These are phyloP conservation scores for Corticium candelabrum DNA, from an alignment of 37 sponge, comb jelly and placozoan genomes.

Conservation along the genomic window DNA sequence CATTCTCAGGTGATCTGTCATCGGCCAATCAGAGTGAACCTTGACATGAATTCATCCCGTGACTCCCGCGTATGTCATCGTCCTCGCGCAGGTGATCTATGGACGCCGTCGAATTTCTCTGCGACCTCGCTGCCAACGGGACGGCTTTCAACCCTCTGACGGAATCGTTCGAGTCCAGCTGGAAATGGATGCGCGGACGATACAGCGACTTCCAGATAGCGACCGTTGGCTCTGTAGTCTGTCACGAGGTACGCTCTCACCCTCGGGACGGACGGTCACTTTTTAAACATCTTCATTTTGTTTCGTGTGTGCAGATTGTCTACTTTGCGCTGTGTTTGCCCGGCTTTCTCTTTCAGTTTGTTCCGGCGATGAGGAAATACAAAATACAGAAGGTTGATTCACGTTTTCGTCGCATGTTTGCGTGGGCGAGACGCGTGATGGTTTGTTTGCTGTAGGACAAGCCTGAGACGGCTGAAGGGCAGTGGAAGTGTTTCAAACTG, in stretches of 20 bases:
- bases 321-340: constrained; percentile 79
- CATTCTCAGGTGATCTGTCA: neutral
- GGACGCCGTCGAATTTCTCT: no score
- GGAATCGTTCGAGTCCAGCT: constrained; percentile 28
- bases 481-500: constrained; percentile 76
- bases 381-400: constrained; percentile 58
- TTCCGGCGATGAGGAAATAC: constrained; percentile 62
- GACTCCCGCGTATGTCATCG: neutral
- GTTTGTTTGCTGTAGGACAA: constrained; percentile 37
- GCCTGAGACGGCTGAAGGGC: constrained; percentile 53
- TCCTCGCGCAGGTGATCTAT: neutral
- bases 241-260: constrained; percentile 53
- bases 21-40: neutral
- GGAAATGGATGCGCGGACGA: constrained; percentile 58
- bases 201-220: constrained; percentile 66
- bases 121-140: neutral
- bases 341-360: constrained; percentile 66
- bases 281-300: neutral
- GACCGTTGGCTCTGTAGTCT: constrained; percentile 37
- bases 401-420: neutral
- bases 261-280: neutral
- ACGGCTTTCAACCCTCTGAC: constrained; percentile 23
- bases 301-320: constrained; percentile 25
- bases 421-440: neutral
- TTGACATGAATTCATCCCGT: neutral